Percentiles rank a stretch among this genome's conserved stretches.
Evolutionary conservation across 2,797 vertebrate genomes (phyloP).

Genomic region (Intellagama lesueurii): DNA sequence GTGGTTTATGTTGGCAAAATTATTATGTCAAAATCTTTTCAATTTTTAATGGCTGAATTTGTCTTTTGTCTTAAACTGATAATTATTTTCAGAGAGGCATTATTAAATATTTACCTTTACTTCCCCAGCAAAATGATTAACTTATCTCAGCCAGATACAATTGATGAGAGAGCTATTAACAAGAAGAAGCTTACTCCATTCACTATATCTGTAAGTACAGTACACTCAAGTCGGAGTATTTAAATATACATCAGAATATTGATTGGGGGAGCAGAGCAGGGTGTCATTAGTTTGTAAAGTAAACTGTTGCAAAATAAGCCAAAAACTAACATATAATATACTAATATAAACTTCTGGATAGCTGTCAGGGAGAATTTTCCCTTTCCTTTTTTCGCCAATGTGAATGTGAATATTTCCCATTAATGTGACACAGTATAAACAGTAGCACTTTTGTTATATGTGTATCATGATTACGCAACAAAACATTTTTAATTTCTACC

Average conservation of each 20-base stretch:
- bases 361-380: neutral
- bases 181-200: conserved; percentile 94
- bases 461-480: neutral
- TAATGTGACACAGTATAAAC: neutral
- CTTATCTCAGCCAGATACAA: conserved; percentile 93
- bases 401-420: neutral
- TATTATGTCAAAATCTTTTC: conserved; percentile 8
- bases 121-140: conserved; percentile 96
- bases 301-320: neutral
- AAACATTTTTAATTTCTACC: neutral
- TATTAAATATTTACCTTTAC: conserved; percentile 56
- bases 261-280: neutral
- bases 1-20: conserved; percentile 1
- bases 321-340: neutral
- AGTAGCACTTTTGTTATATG: neutral
- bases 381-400: neutral
- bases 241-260: neutral
- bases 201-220: conserved; percentile 91
- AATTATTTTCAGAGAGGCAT: conserved; percentile 41
- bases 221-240: neutral
- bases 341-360: neutral
- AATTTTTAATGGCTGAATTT: neutral
- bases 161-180: conserved; percentile 97
- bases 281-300: neutral
- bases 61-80: conserved; percentile 27